Evolutionary conservation across 2,113 vertebrate genomes (phyloP), one percentile per base, ranked within the genome.

Genomic region (Alectura lathami): DNA sequence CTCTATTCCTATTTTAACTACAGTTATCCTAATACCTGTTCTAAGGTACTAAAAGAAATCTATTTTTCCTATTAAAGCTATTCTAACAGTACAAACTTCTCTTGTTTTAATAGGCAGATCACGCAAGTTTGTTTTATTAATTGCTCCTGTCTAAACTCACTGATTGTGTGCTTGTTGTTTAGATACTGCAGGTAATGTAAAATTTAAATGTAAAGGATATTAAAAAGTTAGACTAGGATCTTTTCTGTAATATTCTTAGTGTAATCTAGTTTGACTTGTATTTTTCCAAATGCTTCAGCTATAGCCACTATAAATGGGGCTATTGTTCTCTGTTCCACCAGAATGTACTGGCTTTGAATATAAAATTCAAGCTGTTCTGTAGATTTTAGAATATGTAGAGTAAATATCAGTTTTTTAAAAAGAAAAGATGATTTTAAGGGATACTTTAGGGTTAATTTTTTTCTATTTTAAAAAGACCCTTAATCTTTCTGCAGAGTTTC

Each of bases 241-340:
- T 95, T 95, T 91, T 88, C 21, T 6, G 2, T 83, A 76, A 8
- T 68, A 14, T 86, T 95, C 45, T 83, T 94, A 36, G 72, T 4
- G 5, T 40, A n/a, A 88, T 95, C 69, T 92, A 80, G 92, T 95
- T 78, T 1, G 8, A 76, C 43, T 68, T 91, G 26, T 94, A 53
- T 74, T 91, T 86, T 91, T 95, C 73, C 73, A 57, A 53, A 66
- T 94, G 50, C 64, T 94, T 96, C 91, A 43, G 1, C 91, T 60
- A 57, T 27, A 91, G 75, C 89, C 90, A 91, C 30, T 85, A 79
- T 91, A 92, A 93, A 81, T 56, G 75, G 40, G 91, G 67, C 79
- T 86, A 42, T 32, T 82, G 45, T 92, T 94, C 86, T 59, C 63
- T 88, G 32, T 86, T 80, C 81, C 89, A 26, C 40, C 59, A 86